Conservation (phyloP, 2,888 invertebrate species). For the Strigamia crassipes region DNA sequence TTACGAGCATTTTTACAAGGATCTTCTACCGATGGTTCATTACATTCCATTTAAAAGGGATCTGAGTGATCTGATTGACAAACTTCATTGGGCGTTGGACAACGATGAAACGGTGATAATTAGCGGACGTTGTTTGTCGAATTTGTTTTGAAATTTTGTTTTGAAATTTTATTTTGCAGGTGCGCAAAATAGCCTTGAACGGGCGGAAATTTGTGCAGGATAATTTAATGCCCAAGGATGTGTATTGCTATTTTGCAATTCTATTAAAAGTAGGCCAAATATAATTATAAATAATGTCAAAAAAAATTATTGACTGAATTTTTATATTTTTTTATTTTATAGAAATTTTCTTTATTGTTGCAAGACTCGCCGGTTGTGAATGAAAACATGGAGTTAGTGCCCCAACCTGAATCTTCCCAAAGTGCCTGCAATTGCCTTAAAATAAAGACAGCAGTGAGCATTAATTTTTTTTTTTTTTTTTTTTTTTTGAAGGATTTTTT, state of each 20-base stretch:
- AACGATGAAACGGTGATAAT: conserved; percentile 67
- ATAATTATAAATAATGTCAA: background rate
- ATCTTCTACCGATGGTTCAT: conserved; percentile 75
- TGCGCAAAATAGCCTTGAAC: conserved; percentile 68
- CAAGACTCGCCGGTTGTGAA: background rate
- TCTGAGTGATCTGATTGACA: conserved; percentile 77
- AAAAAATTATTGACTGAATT: background rate
- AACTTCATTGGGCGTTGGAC: conserved; percentile 75
- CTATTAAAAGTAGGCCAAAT: conserved; percentile 71
- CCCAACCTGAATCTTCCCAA: background rate
- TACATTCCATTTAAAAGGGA: conserved; percentile 81
- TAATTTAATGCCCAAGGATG: conserved; percentile 78
- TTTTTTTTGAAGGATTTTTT: background rate
- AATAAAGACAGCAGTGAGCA: background rate
- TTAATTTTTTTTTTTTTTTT: background rate
- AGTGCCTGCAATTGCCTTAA: background rate
- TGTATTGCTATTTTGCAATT: conserved; percentile 84
- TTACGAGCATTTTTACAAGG: conserved; percentile 89
- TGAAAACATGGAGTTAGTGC: background rate
- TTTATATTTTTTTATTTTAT: background rate
- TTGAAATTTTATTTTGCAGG: conserved; percentile 55
- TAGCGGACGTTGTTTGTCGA: too few species aligned
- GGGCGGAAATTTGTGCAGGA: conserved; percentile 74
- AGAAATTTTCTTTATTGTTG: background rate
- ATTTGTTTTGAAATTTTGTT: too few species aligned